These are phyloP conservation scores for Anneissia japonica DNA, from an alignment of 35 echinoderm and acorn worm genomes.

Conservation along the genomic window DNA sequence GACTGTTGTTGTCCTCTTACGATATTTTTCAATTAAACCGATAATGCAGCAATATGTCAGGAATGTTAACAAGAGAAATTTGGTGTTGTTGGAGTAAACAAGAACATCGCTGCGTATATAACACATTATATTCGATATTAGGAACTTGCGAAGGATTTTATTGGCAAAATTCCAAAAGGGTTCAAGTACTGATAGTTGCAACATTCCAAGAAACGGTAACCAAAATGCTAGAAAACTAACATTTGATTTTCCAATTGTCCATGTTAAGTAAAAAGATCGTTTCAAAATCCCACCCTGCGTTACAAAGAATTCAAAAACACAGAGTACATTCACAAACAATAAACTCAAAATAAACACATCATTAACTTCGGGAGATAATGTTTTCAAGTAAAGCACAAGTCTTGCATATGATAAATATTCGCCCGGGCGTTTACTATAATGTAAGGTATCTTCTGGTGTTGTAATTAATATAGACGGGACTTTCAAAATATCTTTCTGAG, in stretches of 20 bases:
- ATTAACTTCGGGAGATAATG: constrained; percentile 77
- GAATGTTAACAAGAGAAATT: constrained; percentile 30
- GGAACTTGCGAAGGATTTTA: constrained; percentile 23
- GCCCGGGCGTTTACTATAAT: constrained; percentile 54
- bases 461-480: constrained; percentile 47
- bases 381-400: constrained; percentile 55
- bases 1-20: background rate
- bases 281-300: constrained; percentile 61
- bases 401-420: constrained; percentile 59
- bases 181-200: constrained; percentile 48
- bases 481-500: background rate
- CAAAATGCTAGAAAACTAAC: constrained; percentile 58
- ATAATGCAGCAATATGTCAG: constrained; percentile 35
- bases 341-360: constrained; percentile 70
- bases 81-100: constrained; percentile 33
- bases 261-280: constrained; percentile 61
- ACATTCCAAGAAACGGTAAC: constrained; percentile 62
- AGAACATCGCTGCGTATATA: constrained; percentile 66
- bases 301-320: constrained; percentile 76
- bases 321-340: constrained; percentile 59
- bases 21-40: constrained; percentile 33
- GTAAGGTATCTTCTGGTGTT: constrained; percentile 45
- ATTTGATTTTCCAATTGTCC: constrained; percentile 74
- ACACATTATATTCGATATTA: constrained; percentile 33
- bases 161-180: constrained; percentile 41